These are phyloP conservation scores for Rhodinocichla rosea DNA, from an alignment of 2,113 vertebrate genomes.

Conservation along the genomic window DNA sequence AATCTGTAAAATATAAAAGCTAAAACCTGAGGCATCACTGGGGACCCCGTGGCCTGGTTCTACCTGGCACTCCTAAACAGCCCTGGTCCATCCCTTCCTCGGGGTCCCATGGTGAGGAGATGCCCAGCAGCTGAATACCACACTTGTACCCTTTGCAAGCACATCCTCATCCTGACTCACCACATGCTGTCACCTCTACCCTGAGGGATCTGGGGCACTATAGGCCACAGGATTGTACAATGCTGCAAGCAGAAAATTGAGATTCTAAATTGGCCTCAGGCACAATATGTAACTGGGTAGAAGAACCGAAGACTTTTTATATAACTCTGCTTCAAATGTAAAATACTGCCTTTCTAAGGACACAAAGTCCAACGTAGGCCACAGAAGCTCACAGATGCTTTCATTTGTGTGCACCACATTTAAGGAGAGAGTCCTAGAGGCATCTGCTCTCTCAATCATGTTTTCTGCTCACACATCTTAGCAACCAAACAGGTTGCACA, in stretches of 20 bases:
- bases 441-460: not conserved
- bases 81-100: too few relatives aligned
- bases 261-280: not conserved
- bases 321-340: not conserved
- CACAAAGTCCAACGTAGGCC: rapidly evolving
- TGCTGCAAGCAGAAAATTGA: not conserved
- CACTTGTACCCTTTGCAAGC: not conserved
- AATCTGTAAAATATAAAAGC: not conserved
- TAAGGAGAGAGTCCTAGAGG: not conserved
- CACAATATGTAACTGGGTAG: rapidly evolving
- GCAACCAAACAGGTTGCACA: not conserved
- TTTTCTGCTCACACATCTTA: not conserved
- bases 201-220: not conserved
- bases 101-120: rapidly evolving
- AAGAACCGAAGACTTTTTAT: not conserved
- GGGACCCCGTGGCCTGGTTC: not conserved
- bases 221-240: not conserved
- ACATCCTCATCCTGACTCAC: too few relatives aligned
- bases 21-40: not conserved
- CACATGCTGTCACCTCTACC: not conserved
- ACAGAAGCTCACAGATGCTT: not conserved
- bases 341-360: not conserved
- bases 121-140: not conserved
- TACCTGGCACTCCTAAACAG: rapidly evolving
- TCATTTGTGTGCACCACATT: not conserved